Evolutionary conservation across 2,113 vertebrate species (phyloP).

Genomic region (Gadus macrocephalus): DNA sequence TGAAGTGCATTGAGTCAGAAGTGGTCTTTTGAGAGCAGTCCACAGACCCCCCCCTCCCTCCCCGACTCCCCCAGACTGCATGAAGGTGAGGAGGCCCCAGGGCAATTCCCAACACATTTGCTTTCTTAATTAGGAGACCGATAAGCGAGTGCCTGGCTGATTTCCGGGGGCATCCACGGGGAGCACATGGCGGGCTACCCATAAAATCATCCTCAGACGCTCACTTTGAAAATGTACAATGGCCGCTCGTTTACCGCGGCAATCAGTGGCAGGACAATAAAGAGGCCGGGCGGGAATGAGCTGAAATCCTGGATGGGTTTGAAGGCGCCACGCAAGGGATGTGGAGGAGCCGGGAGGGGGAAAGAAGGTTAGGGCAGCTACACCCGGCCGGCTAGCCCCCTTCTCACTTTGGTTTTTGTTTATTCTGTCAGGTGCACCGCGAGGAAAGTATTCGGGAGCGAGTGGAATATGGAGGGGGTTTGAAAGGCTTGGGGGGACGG

Average conservation of each 20-base stretch:
- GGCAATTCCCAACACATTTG: neutral
- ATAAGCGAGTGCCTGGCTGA: slow-evolving; percentile 44
- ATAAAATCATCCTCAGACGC: slow-evolving; percentile 51
- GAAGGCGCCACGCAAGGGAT: slow-evolving; percentile 2
- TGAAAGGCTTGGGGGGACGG: neutral
- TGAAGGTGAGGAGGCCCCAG: neutral
- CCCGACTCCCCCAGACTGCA: neutral
- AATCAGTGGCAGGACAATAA: slow-evolving; percentile 24
- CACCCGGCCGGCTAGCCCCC: no score
- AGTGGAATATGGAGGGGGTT: neutral
- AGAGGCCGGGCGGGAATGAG: neutral
- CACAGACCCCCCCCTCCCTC: slow-evolving; percentile 28
- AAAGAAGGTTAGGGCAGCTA: no score
- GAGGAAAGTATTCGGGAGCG: neutral
- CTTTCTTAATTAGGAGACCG: slow-evolving; percentile 50
- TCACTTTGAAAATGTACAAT: slow-evolving; percentile 45
- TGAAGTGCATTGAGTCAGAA: slow-evolving; percentile 38
- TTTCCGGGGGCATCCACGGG: slow-evolving; percentile 33
- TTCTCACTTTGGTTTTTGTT: no score
- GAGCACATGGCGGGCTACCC: slow-evolving; percentile 54
- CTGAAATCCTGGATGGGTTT: slow-evolving; percentile 35
- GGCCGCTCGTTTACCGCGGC: slow-evolving; percentile 43
- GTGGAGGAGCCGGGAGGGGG: no score
- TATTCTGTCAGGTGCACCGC: no score
- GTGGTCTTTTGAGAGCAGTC: slow-evolving; percentile 20